These are phyloP conservation scores for Drusus annulatus DNA, from an alignment of 1,140 invertebrate species.

Conservation along the genomic window DNA sequence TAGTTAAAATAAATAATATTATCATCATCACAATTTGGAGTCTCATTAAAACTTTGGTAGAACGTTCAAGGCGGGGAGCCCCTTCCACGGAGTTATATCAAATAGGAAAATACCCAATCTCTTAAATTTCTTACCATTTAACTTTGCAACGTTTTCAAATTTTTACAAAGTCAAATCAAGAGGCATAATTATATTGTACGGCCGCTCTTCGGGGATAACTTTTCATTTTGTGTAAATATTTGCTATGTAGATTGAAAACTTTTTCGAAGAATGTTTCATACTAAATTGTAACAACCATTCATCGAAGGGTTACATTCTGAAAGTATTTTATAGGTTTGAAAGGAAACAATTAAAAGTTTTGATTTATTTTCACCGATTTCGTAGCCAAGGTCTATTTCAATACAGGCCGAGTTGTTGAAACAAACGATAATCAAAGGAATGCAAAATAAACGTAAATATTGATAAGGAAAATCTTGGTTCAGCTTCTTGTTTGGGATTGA, in stretches of 20 bases:
- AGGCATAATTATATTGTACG: constrained; percentile 54
- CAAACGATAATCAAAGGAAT: background rate
- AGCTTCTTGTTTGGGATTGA: no score
- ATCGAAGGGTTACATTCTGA: constrained; percentile 49
- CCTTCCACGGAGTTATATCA: background rate
- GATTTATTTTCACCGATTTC: constrained; percentile 38
- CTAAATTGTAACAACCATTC: constrained; percentile 41
- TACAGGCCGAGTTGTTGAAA: background rate
- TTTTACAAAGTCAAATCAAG: constrained; percentile 53
- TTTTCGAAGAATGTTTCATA: constrained; percentile 55
- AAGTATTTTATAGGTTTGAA: constrained; percentile 43
- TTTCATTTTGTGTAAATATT: constrained; percentile 58
- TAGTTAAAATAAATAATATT: background rate
- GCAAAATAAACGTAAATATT: background rate
- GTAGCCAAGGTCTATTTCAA: background rate
- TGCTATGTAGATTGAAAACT: constrained; percentile 57
- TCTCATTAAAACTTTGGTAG: constrained; percentile 24
- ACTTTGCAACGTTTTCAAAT: constrained; percentile 45
- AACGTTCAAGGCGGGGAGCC: constrained; percentile 1
- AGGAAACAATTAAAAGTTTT: constrained; percentile 58
- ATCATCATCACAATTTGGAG: constrained; percentile 16
- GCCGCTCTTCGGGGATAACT: constrained; percentile 46
- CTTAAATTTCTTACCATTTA: constrained; percentile 41
- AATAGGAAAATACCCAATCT: constrained; percentile 32
- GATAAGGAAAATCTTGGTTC: no score